These are phyloP conservation scores for Eurypyga helias DNA, from an alignment of 2,113 vertebrate genomes.

Conservation along the genomic window DNA sequence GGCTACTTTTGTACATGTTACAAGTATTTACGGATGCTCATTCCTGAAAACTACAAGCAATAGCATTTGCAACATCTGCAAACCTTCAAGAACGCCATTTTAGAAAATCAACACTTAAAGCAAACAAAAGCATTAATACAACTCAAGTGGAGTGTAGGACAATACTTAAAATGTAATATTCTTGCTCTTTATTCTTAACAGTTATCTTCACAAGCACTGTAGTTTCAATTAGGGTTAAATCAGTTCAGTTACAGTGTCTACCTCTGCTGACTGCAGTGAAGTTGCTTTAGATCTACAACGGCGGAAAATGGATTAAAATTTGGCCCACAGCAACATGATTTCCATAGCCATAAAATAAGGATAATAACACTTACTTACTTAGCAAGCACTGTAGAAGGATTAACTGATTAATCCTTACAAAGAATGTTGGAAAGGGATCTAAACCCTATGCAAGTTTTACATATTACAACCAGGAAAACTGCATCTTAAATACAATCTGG, in stretches of 20 bases:
- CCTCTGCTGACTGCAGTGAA: constrained; percentile 17
- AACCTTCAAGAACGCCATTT: not conserved
- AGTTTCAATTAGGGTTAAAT: constrained; percentile 26
- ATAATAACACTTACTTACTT: constrained; percentile 51
- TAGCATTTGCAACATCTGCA: not conserved
- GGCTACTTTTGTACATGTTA: not conserved
- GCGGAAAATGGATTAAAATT: constrained; percentile 46
- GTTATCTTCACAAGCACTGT: not conserved
- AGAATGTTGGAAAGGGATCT: not conserved
- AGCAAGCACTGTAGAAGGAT: constrained; percentile 42
- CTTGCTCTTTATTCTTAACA: not conserved
- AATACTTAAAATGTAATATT: not conserved
- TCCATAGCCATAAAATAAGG: constrained; percentile 15
- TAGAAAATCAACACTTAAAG: not conserved
- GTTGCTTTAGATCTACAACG: constrained; percentile 25
- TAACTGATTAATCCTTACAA: constrained; percentile 62
- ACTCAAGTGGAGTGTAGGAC: not conserved
- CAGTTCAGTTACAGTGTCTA: constrained; percentile 12
- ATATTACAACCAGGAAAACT: constrained; percentile 3
- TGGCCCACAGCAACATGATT: constrained; percentile 36
- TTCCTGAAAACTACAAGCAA: not conserved
- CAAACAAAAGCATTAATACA: constrained; percentile 3
- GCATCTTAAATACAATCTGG: constrained; percentile 2
- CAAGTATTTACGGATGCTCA: not conserved
- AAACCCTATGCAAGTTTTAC: constrained; percentile 4